Conservation (phyloP, 2,797 vertebrate genomes). For the Pangasius djambal region DNA sequence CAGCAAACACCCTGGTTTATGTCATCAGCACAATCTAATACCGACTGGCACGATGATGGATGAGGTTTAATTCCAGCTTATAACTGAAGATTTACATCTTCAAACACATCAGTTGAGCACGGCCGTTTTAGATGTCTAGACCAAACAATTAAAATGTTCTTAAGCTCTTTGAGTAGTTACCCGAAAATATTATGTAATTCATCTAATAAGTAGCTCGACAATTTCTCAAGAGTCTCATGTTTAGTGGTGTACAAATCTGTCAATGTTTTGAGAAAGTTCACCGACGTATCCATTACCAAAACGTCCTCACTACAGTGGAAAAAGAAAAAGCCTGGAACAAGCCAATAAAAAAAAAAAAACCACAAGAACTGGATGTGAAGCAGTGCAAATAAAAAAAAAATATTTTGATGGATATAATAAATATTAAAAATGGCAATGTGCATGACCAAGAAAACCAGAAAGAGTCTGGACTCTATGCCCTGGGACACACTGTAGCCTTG, state of each 20-base stretch:
- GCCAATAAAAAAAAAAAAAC: neutral
- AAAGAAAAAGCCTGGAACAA: neutral
- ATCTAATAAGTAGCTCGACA: neutral
- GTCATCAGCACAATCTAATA: slow-evolving; percentile 46
- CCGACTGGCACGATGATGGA: slow-evolving; percentile 32
- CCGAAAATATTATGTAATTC: neutral
- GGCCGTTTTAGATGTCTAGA: neutral
- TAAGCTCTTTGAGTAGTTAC: neutral
- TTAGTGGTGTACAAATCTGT: neutral
- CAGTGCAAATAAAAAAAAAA: neutral
- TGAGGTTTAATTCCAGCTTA: slow-evolving; percentile 22
- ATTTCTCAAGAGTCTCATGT: neutral
- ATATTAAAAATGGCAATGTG: neutral
- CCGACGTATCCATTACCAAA: neutral
- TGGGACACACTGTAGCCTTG: neutral
- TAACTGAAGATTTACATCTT: slow-evolving; percentile 14
- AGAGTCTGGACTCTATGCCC: neutral
- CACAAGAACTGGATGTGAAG: neutral
- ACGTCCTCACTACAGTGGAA: neutral
- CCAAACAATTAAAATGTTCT: neutral
- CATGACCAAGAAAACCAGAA: neutral
- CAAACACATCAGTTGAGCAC: neutral
- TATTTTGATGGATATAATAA: neutral
- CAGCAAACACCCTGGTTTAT: neutral
- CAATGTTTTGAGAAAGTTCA: neutral